phyloP scores from a whole-genome alignment of 2,113 vertebrate genomes.

The Melanotaenia duboulayi region DNA sequence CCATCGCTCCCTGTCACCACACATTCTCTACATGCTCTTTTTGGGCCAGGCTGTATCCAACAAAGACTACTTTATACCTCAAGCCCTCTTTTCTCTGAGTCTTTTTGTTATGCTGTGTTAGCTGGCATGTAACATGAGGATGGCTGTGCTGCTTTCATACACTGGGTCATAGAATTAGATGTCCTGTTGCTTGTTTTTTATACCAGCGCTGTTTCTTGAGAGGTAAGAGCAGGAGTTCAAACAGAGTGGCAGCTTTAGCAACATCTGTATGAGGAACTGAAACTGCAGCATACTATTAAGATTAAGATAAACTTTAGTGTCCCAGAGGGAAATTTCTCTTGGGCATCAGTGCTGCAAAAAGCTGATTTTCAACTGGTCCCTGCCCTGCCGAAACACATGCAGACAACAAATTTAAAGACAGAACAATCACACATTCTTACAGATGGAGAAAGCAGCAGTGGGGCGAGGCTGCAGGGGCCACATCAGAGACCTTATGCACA shows the following conservation, averaged over 20 bases:
- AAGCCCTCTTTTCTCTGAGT: constrained; percentile 19
- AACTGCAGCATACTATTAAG: neutral
- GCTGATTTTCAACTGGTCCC: too few species aligned
- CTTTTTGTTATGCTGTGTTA: constrained; percentile 20
- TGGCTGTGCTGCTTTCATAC: neutral
- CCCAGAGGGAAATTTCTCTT: too few species aligned
- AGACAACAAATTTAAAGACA: too few species aligned
- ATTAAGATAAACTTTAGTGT: too few species aligned
- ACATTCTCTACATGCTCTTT: constrained; percentile 17
- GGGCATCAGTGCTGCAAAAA: too few species aligned
- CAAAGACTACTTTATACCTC: constrained; percentile 13
- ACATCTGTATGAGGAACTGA: neutral
- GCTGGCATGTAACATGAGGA: constrained; percentile 11
- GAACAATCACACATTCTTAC: too few species aligned
- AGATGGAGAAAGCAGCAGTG: too few species aligned
- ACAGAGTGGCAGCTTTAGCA: neutral
- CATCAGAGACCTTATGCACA: too few species aligned
- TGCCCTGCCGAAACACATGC: too few species aligned
- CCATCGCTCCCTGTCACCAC: constrained; percentile 11
- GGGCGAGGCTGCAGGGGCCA: too few species aligned
- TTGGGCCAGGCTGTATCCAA: constrained; percentile 23
- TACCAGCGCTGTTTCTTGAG: neutral
- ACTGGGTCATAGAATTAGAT: neutral
- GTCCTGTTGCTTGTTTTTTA: constrained; percentile 21
- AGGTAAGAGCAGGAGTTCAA: constrained; percentile 1